These are phyloP conservation scores for Corvus cornix DNA, from an alignment of 2,113 vertebrate species.

Conservation along the genomic window DNA sequence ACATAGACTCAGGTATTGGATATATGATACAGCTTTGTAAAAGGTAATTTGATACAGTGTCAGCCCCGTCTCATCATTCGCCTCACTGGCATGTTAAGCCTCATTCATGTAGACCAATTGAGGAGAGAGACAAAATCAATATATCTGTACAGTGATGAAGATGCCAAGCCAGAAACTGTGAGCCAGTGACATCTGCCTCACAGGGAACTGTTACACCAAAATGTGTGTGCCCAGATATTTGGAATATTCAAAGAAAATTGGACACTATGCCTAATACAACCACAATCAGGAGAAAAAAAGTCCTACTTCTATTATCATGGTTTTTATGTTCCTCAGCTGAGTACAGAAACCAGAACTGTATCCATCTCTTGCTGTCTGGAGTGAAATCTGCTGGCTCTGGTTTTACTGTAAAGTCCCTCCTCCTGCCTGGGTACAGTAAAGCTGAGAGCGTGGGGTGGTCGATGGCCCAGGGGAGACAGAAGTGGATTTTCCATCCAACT, in stretches of 20 bases:
- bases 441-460: neutral
- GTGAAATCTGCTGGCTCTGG: neutral
- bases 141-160: neutral
- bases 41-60: conserved; percentile 42
- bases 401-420: neutral
- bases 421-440: neutral
- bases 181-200: neutral
- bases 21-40: conserved; percentile 53
- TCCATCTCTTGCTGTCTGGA: neutral
- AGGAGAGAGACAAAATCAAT: conserved; percentile 9
- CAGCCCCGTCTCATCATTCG: neutral
- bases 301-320: neutral
- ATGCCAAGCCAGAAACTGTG: neutral
- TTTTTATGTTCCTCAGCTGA: neutral
- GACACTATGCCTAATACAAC: neutral
- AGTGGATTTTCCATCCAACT: neutral
- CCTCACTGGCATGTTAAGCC: conserved; percentile 25
- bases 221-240: neutral
- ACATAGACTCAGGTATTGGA: neutral
- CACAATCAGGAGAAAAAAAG: neutral
- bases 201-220: neutral
- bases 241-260: neutral
- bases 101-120: neutral
- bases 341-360: neutral
- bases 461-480: neutral